Conservation (phyloP, 2,113 vertebrate genomes). For the Asarcornis scutulata region DNA sequence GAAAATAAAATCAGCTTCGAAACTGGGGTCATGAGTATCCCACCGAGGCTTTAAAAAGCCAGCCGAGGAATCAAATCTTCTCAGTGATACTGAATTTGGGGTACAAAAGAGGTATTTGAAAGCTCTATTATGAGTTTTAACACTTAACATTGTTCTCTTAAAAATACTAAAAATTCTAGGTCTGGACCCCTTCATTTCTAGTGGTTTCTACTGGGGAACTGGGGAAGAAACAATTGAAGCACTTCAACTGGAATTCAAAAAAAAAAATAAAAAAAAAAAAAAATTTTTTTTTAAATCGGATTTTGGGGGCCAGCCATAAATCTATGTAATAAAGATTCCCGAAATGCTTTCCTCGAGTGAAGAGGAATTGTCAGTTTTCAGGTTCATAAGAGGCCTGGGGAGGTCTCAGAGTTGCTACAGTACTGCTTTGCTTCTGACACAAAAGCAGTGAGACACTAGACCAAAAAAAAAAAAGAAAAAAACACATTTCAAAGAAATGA, state of each 20-base stretch:
- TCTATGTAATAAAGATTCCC: neutral
- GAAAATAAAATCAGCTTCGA: neutral
- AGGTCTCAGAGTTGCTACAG: neutral
- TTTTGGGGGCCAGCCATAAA: accelerated
- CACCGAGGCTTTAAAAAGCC: neutral
- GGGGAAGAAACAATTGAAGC: neutral
- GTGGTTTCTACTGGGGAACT: neutral
- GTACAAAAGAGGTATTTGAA: neutral
- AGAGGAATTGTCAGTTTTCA: neutral
- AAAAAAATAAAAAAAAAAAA: too few species aligned
- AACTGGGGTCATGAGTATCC: neutral
- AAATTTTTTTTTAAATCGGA: too few species aligned
- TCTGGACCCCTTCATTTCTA: neutral
- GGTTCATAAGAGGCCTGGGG: neutral
- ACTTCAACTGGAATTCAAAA: neutral
- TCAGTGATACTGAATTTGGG: neutral
- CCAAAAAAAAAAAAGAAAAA: too few species aligned
- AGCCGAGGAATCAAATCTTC: neutral
- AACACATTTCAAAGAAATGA: accelerated
- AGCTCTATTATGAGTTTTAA: neutral
- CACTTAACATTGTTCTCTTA: neutral
- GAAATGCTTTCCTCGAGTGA: neutral
- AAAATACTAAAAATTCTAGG: neutral
- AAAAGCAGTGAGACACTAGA: neutral
- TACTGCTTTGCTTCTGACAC: neutral